A percentile compares a stretch with the other conserved stretches of the same genome.
Conservation (phyloP, 2,888 invertebrate species). For the Melipona bicolor region DNA sequence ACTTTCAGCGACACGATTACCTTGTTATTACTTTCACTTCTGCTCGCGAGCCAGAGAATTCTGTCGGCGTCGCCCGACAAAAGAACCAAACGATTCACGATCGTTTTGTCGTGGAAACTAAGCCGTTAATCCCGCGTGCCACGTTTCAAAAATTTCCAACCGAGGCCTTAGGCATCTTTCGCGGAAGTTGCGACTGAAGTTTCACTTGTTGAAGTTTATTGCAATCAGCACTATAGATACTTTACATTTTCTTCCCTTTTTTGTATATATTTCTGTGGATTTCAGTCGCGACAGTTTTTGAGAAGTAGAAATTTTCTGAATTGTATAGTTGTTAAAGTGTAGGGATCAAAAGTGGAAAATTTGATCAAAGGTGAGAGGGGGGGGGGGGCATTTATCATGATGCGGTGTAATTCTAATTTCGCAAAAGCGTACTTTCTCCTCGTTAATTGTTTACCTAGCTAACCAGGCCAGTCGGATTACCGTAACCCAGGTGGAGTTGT, state of each 20-base stretch:
- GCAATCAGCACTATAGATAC: too few species aligned
- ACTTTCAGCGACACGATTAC: constrained; percentile 31
- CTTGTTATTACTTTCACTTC: constrained; percentile 38
- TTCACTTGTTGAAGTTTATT: background rate
- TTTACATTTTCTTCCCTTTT: background rate
- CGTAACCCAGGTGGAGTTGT: constrained; percentile 1
- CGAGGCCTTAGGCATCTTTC: too few species aligned
- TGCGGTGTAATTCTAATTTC: constrained; percentile 28
- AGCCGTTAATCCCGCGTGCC: too few species aligned
- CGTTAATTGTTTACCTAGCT: constrained; percentile 43
- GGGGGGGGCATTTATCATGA: background rate
- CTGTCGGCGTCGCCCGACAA: background rate
- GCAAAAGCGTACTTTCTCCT: constrained; percentile 49
- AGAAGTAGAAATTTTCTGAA: background rate
- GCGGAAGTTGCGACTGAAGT: background rate
- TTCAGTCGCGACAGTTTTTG: background rate
- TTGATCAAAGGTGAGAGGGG: background rate
- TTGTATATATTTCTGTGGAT: too few species aligned
- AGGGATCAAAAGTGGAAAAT: background rate
- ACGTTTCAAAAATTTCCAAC: too few species aligned
- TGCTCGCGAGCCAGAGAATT: background rate
- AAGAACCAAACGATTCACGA: background rate
- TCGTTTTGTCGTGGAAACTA: background rate
- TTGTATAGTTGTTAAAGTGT: background rate
- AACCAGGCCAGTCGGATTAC: constrained; percentile 18